Base-by-base conservation (phyloP, 2,888 invertebrate species). In the Drosophila greeni region DNA sequence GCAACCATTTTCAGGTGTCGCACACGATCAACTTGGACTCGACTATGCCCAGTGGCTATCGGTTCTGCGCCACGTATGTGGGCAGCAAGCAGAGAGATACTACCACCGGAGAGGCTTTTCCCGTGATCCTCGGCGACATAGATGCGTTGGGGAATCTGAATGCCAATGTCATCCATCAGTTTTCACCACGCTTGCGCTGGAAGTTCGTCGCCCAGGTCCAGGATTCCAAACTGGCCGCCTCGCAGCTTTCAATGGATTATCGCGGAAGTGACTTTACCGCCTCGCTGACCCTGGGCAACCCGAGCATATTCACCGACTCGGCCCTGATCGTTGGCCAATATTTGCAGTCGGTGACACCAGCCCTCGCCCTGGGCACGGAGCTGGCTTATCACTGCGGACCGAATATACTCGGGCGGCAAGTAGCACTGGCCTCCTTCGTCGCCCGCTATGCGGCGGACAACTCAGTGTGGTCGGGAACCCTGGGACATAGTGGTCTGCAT, bases 1-100 rank as follows among this genome's bases (percentile, higher is more conserved):
- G 97, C 86, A 97, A 97, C 90, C 97, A 99, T 88, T 98, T 98
- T 89, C 97, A 99, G 91, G 95, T 98, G 20, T 20, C 20, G 20
- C 20, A 20, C 20, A 3, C 20, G 20, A 20, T 20, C 20, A 20
- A 20, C 20, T 20, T 20, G 20, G 20, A 3, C 20, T 3, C 20
- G 20, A 20, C 20, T 20, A 3, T 3, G 20, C 3, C 20, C 20
- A 20, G 20, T 3, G 20, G 20, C 20, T 20, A 20, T 20, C 20
- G 20, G 20, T 20, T 20, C 20, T 20, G 20, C 3, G 20, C 20
- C 20, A 20, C 20, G 2, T 20, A 20, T 20, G 20, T 20, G 20
- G 20, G 20, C 20, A 20, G 2, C 20, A 20, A 20, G 20, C 20
- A 20, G 20, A 3, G 20, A 2, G 20, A 3, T 20, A 20, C 20